phyloP scores from a whole-genome alignment of 2,113 vertebrate species.

The Spea bombifrons region DNA sequence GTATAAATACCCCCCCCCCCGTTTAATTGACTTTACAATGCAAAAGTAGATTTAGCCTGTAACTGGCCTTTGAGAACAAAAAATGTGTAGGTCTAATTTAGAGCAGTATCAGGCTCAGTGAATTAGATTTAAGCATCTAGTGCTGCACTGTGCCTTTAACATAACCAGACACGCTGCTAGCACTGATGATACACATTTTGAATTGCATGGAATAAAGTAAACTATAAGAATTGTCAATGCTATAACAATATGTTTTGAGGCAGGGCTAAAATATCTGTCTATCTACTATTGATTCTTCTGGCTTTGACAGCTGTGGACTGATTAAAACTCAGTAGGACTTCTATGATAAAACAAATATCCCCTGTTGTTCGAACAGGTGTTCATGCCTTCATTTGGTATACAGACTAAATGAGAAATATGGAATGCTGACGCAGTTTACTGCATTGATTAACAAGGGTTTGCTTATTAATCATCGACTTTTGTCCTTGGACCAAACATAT shows the following conservation, averaged over 20 bases:
- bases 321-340: conserved; percentile 44
- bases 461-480: conserved; percentile 47
- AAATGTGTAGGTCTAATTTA: background rate
- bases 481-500: conserved; percentile 38
- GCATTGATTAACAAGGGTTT: conserved; percentile 45
- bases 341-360: conserved; percentile 46
- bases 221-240: too few species aligned
- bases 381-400: conserved; percentile 40
- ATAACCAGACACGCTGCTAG: background rate
- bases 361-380: conserved; percentile 44
- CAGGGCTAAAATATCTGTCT: conserved; percentile 1
- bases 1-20: too few species aligned
- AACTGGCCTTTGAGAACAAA: background rate
- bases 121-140: background rate
- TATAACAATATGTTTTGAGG: too few species aligned
- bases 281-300: conserved; percentile 32
- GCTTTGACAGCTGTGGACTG: conserved; percentile 46
- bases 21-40: background rate
- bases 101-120: background rate
- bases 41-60: background rate
- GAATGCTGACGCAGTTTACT: conserved; percentile 41
- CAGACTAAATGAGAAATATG: conserved; percentile 46
- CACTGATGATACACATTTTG: background rate
- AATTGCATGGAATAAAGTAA: too few species aligned
- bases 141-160: background rate